These are phyloP conservation scores for Syngnathus scovelli DNA, from an alignment of 2,113 vertebrate species.

Conservation along the genomic window DNA sequence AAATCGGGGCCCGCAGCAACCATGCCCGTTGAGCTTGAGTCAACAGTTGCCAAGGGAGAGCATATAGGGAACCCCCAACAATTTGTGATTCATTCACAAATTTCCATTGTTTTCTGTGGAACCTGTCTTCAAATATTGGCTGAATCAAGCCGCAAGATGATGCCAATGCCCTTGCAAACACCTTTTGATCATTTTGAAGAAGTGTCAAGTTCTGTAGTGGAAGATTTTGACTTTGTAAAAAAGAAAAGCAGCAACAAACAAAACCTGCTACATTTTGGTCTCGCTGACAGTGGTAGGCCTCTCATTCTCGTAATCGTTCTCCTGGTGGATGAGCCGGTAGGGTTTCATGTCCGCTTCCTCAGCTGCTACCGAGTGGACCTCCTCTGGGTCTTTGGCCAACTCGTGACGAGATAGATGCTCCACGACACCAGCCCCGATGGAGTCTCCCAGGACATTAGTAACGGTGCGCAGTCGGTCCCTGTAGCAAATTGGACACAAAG, in stretches of 20 bases:
- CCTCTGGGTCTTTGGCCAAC: constrained; percentile 77
- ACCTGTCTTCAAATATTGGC: no score
- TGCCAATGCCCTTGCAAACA: no score
- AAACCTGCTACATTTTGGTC: constrained; percentile 85
- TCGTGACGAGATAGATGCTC: constrained; percentile 90
- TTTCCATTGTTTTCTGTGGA: no score
- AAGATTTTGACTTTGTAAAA: not conserved
- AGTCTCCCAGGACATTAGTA: constrained; percentile 94
- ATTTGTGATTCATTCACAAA: no score
- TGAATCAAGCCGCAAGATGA: no score
- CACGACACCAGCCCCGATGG: constrained; percentile 90
- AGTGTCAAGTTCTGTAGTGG: not conserved
- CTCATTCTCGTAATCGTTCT: constrained; percentile 74
- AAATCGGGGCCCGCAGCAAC: not conserved
- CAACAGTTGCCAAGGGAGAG: not conserved
- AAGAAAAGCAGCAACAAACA: not conserved
- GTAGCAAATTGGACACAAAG: constrained; percentile 1
- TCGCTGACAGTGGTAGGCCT: constrained; percentile 76
- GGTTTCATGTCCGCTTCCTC: constrained; percentile 90
- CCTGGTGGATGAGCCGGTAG: constrained; percentile 83
- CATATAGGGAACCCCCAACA: not conserved
- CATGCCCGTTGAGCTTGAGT: not conserved
- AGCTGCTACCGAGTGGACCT: constrained; percentile 85
- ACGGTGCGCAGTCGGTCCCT: constrained; percentile 92
- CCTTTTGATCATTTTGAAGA: not conserved